Base-by-base conservation (phyloP, 2,888 invertebrate species). In the Diachrysia chrysitis region DNA sequence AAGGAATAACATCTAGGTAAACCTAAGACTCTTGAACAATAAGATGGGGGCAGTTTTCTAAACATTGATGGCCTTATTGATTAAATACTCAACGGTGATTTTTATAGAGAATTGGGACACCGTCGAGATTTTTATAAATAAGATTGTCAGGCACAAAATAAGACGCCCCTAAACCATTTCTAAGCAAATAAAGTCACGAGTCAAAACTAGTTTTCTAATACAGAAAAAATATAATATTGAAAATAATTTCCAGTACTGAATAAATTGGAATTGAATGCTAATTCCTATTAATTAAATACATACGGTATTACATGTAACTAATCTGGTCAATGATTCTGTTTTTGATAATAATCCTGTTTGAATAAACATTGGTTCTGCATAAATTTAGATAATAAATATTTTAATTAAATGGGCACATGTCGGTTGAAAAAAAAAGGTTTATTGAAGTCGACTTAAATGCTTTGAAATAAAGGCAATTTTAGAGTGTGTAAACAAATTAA, bases 251-350 rank as follows among this genome's bases (percentile, higher is more conserved):
- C 4, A 4, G 42, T 42, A 42, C 42, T 42, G n/a, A 42, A 42
- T 42, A 42, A 42, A 42, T 42, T 42, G n/a, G 42, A 42, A 42
- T 42, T 6, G n/a, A 42, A 42, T 42, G n/a, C n/a, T 42, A 42
- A 42, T 42, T 42, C 42, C 42, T n/a, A 42, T 42, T 42, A 42
- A 42, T 42, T 42, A n/a, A 42, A 42, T 42, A 42, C 42, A 42
- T n/a, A n/a, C 42, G 7, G 42, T n/a, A 42, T 42, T 42, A 42
- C 37, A 37, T n/a, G 5, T 7, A 42, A 42, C n/a, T 42, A 42
- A 42, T 42, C 42, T 6, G 42, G n/a, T 42, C 42, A n/a, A 42
- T 42, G 16, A 42, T 42, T 42, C 42, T 42, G 42, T 42, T 42
- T 42, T 42, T n/a, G n/a, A n/a, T n/a, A 42, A 4, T 42, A 42